Evolutionary conservation across 1,140 invertebrate genomes (phyloP).

Genomic region (Aporrectodea caliginosa): DNA sequence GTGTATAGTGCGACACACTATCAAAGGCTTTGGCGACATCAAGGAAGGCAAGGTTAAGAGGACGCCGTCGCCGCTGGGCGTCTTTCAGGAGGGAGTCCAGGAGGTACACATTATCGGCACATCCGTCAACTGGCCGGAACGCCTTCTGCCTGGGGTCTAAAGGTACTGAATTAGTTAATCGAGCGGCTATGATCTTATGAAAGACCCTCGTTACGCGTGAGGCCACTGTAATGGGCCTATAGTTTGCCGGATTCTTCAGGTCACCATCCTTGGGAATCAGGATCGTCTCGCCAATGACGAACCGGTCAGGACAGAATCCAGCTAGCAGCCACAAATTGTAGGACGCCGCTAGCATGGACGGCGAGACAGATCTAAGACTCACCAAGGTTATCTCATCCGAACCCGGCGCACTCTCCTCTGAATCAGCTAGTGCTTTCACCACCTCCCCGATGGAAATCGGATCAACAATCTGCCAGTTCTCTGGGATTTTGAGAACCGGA

Average conservation of each 20-base stretch:
- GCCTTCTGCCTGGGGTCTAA: background rate
- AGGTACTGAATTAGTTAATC: background rate
- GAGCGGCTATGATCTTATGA: background rate
- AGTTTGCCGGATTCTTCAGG: background rate
- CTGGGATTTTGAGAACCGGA: background rate
- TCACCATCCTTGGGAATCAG: background rate
- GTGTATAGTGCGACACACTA: background rate
- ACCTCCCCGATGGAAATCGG: background rate
- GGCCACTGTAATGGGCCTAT: constrained; percentile 40
- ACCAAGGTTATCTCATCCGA: background rate
- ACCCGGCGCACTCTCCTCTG: background rate
- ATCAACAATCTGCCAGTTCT: background rate
- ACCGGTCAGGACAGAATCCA: background rate
- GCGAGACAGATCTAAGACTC: background rate
- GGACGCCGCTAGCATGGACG: background rate
- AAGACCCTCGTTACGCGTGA: constrained; percentile 55
- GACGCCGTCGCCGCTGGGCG: background rate
- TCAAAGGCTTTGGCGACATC: constrained; percentile 4
- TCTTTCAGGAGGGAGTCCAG: background rate
- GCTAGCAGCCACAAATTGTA: background rate
- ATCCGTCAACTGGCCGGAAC: background rate
- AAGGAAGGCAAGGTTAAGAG: background rate
- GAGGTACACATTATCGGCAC: background rate
- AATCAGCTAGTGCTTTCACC: background rate
- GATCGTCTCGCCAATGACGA: background rate